Conservation (phyloP, 1,140 invertebrate species). For the Drosophila parvula region DNA sequence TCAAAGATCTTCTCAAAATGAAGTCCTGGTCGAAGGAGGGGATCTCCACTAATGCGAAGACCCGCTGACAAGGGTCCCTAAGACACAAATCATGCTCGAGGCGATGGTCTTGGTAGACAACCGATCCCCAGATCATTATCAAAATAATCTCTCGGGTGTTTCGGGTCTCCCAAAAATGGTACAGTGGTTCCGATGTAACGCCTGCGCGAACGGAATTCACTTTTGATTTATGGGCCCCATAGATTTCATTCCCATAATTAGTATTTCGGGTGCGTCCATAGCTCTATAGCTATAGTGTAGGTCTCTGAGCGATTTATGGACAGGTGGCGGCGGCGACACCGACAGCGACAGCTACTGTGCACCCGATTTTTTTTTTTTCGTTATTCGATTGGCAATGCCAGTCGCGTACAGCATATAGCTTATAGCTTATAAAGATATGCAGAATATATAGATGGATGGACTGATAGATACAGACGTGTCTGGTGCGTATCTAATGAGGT, state of each 20-base stretch:
- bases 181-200: conserved; percentile 42
- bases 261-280: conserved; percentile 36
- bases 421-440: conserved; percentile 5
- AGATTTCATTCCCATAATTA: conserved; percentile 48
- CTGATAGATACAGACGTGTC: conserved; percentile 13
- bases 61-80: conserved; percentile 20
- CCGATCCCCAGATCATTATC: conserved; percentile 38
- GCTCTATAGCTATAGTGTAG: not conserved
- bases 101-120: conserved; percentile 24
- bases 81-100: conserved; percentile 20
- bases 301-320: conserved; percentile 70
- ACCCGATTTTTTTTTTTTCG: conserved; percentile 23
- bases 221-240: conserved; percentile 42
- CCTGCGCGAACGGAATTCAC: conserved; percentile 33
- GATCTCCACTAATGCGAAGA: conserved; percentile 9
- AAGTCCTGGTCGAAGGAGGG: not conserved
- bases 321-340: conserved; percentile 50
- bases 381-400: conserved; percentile 49
- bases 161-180: conserved; percentile 2
- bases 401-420: conserved; percentile 40
- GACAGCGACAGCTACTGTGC: conserved; percentile 46
- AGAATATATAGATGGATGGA: conserved; percentile 10
- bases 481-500: conserved; percentile 57
- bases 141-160: conserved; percentile 12
- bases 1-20: not conserved